phyloP scores from a whole-genome alignment of 1,140 invertebrate species.

The Drosophila sucinea region DNA sequence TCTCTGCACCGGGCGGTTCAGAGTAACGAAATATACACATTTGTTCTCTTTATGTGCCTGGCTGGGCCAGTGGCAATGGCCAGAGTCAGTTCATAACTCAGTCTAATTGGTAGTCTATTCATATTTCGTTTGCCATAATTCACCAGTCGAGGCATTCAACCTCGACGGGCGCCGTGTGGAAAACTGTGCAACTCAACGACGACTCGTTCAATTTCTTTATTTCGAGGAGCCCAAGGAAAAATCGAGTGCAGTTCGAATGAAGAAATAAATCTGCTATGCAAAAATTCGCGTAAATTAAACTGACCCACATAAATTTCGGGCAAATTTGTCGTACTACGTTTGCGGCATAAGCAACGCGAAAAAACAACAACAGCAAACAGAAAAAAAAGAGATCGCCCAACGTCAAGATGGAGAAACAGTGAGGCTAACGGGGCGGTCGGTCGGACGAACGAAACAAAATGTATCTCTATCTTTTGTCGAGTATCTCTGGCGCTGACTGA shows the following conservation, averaged over 20 bases:
- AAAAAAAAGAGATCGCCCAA: conserved; percentile 47
- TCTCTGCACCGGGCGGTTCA: conserved; percentile 11
- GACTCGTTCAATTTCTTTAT: conserved; percentile 20
- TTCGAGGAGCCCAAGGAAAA: conserved; percentile 32
- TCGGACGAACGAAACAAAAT: conserved; percentile 20
- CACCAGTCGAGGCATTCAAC: conserved; percentile 66
- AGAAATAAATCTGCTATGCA: conserved; percentile 67
- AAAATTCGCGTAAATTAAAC: conserved; percentile 74
- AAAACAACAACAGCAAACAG: too few species aligned
- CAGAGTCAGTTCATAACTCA: conserved; percentile 54
- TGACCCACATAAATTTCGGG: conserved; percentile 75
- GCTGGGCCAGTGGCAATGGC: conserved; percentile 1
- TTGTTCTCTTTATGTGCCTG: conserved; percentile 30
- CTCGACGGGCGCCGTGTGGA: conserved; percentile 24
- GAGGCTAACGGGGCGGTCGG: conserved; percentile 5
- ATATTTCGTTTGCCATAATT: conserved; percentile 57
- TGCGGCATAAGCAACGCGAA: conserved; percentile 41
- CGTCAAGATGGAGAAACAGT: conserved; percentile 13
- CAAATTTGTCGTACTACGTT: conserved; percentile 66
- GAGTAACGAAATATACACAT: conserved; percentile 24
- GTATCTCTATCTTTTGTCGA: conserved; percentile 58
- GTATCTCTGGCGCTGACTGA: conserved; percentile 60
- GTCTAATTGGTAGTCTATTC: conserved; percentile 62
- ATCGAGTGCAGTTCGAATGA: conserved; percentile 37
- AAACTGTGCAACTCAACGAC: conserved; percentile 26